Conservation (phyloP, 2,113 vertebrate species). For the Phyllostomus discolor region DNA sequence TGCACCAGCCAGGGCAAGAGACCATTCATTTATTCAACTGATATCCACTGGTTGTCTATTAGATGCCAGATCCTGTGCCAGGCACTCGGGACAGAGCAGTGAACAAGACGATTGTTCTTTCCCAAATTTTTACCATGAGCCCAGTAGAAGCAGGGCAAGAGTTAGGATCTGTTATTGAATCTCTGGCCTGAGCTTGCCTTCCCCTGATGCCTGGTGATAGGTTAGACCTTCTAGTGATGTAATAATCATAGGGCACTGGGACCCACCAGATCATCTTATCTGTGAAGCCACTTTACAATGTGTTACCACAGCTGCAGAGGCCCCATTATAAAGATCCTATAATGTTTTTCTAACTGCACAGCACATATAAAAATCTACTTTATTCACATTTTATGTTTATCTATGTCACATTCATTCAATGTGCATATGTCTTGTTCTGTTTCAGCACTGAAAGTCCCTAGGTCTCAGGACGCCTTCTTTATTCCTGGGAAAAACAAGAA, state of each 20-base stretch:
- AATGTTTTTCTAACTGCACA: not conserved
- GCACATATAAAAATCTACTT: not conserved
- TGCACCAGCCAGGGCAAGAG: not conserved
- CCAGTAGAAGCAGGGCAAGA: constrained; percentile 6
- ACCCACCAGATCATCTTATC: not conserved
- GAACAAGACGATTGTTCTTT: not conserved
- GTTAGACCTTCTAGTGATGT: not conserved
- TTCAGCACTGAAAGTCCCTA: not conserved
- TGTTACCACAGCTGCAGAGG: not conserved
- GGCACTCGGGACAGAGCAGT: not conserved
- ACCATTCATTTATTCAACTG: constrained; percentile 11
- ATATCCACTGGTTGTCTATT: not conserved
- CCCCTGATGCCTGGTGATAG: not conserved
- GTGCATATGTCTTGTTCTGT: not conserved
- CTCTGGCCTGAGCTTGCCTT: not conserved
- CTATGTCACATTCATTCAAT: not conserved
- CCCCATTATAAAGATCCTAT: not conserved
- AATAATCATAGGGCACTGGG: not conserved
- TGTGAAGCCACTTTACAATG: not conserved
- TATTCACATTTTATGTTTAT: not conserved
- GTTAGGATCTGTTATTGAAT: not conserved
- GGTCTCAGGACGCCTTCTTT: not conserved
- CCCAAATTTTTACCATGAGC: not conserved
- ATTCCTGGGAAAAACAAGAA: not conserved
- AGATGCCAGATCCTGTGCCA: not conserved